phyloP scores from a whole-genome alignment of 2,797 vertebrate species.

The Arctocebus calabarensis region DNA sequence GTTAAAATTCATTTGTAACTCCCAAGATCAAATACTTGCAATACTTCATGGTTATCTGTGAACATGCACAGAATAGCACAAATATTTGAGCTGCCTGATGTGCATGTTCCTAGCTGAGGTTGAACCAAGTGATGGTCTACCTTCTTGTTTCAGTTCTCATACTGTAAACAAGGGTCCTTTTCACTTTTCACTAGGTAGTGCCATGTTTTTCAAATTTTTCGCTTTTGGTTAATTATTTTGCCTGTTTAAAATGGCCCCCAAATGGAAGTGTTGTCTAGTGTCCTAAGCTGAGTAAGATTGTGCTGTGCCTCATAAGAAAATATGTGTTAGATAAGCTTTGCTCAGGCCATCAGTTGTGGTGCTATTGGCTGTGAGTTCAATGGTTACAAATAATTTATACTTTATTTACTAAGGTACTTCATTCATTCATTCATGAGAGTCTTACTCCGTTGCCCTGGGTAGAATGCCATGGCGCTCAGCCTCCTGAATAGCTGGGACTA shows the following conservation, averaged over 20 bases:
- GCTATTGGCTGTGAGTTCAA: slow-evolving; percentile 17
- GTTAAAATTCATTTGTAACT: slow-evolving; percentile 47
- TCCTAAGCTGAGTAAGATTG: slow-evolving; percentile 14
- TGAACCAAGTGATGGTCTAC: not conserved
- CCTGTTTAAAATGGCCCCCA: not conserved
- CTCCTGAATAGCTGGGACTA: no score
- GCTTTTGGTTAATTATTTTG: not conserved
- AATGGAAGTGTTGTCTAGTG: not conserved
- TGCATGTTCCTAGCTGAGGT: not conserved
- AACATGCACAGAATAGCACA: not conserved
- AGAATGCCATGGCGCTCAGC: no score
- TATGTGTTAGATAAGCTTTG: slow-evolving; percentile 24
- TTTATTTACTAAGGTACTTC: not conserved
- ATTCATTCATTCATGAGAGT: no score
- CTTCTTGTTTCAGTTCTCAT: slow-evolving; percentile 9
- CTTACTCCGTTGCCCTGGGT: no score
- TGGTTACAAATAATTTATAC: slow-evolving; percentile 36
- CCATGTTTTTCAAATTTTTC: not conserved
- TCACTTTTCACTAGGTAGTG: not conserved
- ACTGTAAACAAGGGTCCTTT: not conserved
- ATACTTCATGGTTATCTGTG: not conserved
- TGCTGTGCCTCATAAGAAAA: slow-evolving; percentile 18
- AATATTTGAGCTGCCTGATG: not conserved
- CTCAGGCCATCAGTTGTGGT: not conserved
- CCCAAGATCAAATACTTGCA: not conserved